Base-by-base conservation (phyloP, 2,888 invertebrate genomes). In the Drosophila silvestris region DNA sequence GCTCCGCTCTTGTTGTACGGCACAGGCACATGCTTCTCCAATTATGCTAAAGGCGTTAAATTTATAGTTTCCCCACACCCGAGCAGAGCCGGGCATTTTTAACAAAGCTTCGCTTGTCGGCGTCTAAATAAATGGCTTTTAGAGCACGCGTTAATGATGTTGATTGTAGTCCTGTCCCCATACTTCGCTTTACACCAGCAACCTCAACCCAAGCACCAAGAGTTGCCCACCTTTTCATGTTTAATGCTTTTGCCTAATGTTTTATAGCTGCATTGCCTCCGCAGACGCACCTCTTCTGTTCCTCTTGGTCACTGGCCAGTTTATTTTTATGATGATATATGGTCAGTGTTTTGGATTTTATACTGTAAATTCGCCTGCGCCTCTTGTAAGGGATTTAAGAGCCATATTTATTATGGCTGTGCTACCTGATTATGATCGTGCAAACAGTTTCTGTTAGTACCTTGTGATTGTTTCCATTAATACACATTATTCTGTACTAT, bases 11-110 rank as follows among this genome's bases (percentile, higher is more conserved):
- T 35, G 53, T 53, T 57, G 56, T 41, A 53, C 53, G 66, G 44
- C 64, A 70, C 82, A 82, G 85, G 83, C 90, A 89, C 81, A 87
- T 88, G 74, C 69, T 69, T 69, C 75, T 72, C 77, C 81, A 90
- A 88, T 88, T 90, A 90, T 90, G 85, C 74, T 89, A 85, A 89
- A 89, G 85, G 81, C 88, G 85, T 82, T 72, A 80, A 89, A 85
- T 85, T 85, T 85, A 85, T 85, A 87, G 85, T 89, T 89, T 72
- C 71, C 77, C 85, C 75, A 63, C 81, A 74, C 74, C 62, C 72
- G 47, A 44, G 47, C 59, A 35, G 28, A 44, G 44, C 51, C 65
- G 64, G 67, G 53, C 70, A 73, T 73, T 86, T 75, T 77, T 74
- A 82, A 79, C 85, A 84, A 65, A 70, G 85, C 88, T 76, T 73